Percentiles rank a stretch among this genome's conserved stretches.
Evolutionary conservation across 2,797 vertebrate species (phyloP).

Genomic region (Peromyscus attwateri): DNA sequence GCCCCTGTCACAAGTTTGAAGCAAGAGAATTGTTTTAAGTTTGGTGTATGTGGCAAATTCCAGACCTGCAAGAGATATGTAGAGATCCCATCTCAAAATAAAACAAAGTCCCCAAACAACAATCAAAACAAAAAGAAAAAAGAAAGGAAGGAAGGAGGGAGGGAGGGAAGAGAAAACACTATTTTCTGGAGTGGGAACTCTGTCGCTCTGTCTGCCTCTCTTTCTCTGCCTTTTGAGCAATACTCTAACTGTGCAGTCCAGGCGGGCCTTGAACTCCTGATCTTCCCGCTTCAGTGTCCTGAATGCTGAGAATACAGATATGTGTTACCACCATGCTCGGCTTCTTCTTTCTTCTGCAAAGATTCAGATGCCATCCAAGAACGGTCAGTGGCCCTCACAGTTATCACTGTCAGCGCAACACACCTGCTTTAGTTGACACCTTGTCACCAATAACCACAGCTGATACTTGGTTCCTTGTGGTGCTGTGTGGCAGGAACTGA

Average conservation of each 20-base stretch:
- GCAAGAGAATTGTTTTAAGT: background rate
- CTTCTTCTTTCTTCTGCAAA: background rate
- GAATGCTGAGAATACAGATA: too few relatives aligned
- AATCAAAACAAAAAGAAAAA: background rate
- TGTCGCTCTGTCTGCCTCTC: background rate
- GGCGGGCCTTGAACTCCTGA: background rate
- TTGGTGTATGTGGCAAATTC: background rate
- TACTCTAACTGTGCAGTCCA: background rate
- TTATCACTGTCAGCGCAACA: background rate
- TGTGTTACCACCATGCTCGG: too few relatives aligned
- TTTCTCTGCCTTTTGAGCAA: background rate
- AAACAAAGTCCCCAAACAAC: background rate
- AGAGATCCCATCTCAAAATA: background rate
- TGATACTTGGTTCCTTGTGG: conserved; percentile 43
- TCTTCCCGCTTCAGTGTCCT: background rate
- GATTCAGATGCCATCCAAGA: background rate
- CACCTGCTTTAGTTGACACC: conserved; percentile 8
- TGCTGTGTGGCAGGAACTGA: background rate
- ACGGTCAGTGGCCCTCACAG: background rate
- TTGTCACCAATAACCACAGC: conserved; percentile 39
- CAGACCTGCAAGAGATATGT: background rate
- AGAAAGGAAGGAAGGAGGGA: background rate
- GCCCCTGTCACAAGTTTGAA: background rate
- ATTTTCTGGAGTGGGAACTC: background rate
- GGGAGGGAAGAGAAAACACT: background rate